A percentile compares a stretch with the other conserved stretches of the same genome.
These are phyloP conservation scores for Dolichallabes microphthalmus DNA, from an alignment of 2,113 vertebrate genomes.

Conservation along the genomic window DNA sequence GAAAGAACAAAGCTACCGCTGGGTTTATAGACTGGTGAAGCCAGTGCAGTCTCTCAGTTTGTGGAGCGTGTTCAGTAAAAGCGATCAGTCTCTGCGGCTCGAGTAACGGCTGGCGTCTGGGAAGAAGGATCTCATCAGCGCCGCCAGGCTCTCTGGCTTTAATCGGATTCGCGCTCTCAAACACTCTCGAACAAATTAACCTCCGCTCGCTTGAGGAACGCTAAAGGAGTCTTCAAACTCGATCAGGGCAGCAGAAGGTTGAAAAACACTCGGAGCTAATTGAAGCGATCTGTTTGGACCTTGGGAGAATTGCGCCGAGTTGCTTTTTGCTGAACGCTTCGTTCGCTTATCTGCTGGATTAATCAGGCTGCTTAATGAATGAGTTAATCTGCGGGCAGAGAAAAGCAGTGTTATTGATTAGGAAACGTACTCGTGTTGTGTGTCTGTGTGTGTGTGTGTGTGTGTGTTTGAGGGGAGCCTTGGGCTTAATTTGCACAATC, in stretches of 20 bases:
- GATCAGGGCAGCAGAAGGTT: constrained; percentile 32
- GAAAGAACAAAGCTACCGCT: not conserved
- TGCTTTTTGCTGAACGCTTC: constrained; percentile 32
- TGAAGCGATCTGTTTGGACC: constrained; percentile 43
- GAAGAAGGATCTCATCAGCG: constrained; percentile 26
- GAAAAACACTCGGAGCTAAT: constrained; percentile 43
- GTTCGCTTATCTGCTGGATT: constrained; percentile 41
- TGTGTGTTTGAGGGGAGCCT: not conserved
- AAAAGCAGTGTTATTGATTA: constrained; percentile 47
- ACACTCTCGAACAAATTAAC: constrained; percentile 46
- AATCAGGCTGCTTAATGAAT: constrained; percentile 49
- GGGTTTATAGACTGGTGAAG: not conserved
- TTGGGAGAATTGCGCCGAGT: constrained; percentile 41
- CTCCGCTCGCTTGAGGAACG: constrained; percentile 31
- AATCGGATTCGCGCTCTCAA: constrained; percentile 33
- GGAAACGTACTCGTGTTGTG: constrained; percentile 31
- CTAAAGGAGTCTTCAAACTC: constrained; percentile 41
- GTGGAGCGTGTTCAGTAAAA: not conserved
- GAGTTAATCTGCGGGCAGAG: constrained; percentile 43
- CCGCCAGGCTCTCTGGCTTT: constrained; percentile 22
- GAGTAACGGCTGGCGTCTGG: constrained; percentile 9
- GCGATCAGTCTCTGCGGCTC: not conserved
- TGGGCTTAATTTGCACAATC: constrained; percentile 41
- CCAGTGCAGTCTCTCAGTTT: not conserved
- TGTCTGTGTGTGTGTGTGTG: too few relatives aligned